phyloP scores from a whole-genome alignment of 2,888 invertebrate genomes.

The Myopa tessellatipennis region DNA sequence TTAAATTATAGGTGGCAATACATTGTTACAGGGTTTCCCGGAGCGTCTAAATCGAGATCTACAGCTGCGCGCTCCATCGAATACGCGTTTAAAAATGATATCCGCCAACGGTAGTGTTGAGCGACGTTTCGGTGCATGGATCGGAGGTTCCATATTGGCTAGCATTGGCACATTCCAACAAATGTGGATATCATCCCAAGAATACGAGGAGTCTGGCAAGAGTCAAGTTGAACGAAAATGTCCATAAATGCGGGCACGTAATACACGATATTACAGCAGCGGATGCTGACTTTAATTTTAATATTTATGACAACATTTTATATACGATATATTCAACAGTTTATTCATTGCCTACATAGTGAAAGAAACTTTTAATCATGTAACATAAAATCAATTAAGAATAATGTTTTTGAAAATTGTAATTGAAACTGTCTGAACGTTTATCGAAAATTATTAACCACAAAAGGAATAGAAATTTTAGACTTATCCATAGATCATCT shows the following conservation, averaged over 20 bases:
- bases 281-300: no score
- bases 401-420: no score
- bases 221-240: constrained; percentile 96
- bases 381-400: no score
- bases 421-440: no score
- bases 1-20: constrained; percentile 76
- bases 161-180: constrained; percentile 99
- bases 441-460: no score
- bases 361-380: no score
- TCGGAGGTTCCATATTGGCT: constrained; percentile 96
- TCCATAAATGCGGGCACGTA: constrained; percentile 70
- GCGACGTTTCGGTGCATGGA: constrained; percentile 96
- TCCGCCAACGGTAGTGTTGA: constrained; percentile 92
- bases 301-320: neutral
- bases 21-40: constrained; percentile 91
- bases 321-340: neutral
- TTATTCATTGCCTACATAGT: no score
- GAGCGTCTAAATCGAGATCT: constrained; percentile 92
- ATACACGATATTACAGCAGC: no score
- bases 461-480: no score
- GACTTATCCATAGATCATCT: no score
- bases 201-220: constrained; percentile 98
- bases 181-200: constrained; percentile 99
- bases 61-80: constrained; percentile 88
- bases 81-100: constrained; percentile 93